Conservation (phyloP, 2,888 invertebrate species). For the Dynastes tityus region DNA sequence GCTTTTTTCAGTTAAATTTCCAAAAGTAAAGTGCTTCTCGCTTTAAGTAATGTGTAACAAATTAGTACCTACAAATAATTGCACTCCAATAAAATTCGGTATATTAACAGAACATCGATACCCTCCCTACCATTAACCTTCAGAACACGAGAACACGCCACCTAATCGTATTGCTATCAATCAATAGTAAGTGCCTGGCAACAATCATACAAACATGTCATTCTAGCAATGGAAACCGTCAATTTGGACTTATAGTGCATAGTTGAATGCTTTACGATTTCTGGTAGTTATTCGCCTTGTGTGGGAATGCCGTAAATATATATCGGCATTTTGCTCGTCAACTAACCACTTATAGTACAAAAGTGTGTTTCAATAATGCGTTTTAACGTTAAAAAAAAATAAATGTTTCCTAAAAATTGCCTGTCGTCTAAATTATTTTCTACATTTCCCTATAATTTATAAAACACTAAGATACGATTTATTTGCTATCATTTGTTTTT, state of each 20-base stretch:
- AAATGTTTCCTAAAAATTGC: too few relatives aligned
- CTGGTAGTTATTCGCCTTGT: slow-evolving; percentile 9
- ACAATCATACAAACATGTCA: slow-evolving; percentile 59
- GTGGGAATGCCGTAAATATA: too few relatives aligned
- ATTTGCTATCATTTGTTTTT: slow-evolving; percentile 6
- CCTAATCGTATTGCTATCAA: slow-evolving; percentile 54
- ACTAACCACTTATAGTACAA: too few relatives aligned
- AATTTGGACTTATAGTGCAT: slow-evolving; percentile 44
- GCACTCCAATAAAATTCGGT: not conserved
- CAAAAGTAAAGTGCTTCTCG: too few relatives aligned
- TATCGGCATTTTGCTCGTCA: too few relatives aligned
- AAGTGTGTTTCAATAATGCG: too few relatives aligned
- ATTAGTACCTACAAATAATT: too few relatives aligned
- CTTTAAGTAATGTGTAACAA: too few relatives aligned
- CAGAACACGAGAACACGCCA: slow-evolving; percentile 8
- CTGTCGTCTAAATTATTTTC: too few relatives aligned
- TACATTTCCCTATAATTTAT: too few relatives aligned
- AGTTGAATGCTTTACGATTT: slow-evolving; percentile 29
- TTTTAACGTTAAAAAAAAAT: too few relatives aligned
- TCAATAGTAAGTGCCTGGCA: slow-evolving; percentile 59
- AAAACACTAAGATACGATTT: not conserved
- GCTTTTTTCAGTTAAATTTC: too few relatives aligned
- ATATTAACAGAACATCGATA: not conserved
- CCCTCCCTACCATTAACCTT: slow-evolving; percentile 26
- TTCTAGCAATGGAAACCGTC: slow-evolving; percentile 48